Evolutionary conservation across 2,797 vertebrate species (phyloP).

Genomic region (Mormyrus hasselquistii): DNA sequence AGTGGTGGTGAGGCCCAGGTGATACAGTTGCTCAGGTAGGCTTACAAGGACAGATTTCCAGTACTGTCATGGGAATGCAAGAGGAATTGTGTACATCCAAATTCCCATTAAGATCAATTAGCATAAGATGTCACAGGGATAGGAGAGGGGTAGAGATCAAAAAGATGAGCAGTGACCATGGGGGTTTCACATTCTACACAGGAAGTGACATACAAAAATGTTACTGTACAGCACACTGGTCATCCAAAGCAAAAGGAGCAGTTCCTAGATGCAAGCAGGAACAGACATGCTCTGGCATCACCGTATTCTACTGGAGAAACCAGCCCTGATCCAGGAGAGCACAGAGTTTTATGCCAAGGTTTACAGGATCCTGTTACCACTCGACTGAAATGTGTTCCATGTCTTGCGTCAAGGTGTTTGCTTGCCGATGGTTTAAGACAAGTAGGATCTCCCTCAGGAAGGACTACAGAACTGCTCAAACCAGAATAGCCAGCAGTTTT

Average conservation of each 20-base stretch:
- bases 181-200: neutral
- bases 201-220: neutral
- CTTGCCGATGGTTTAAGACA: neutral
- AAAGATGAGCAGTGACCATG: neutral
- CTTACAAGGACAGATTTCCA: neutral
- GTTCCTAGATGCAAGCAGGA: neutral
- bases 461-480: neutral
- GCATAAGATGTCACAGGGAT: neutral
- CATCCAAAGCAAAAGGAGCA: neutral
- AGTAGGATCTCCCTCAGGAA: neutral
- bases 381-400: neutral
- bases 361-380: neutral
- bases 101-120: neutral
- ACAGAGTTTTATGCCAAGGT: neutral
- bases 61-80: neutral
- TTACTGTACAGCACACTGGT: neutral
- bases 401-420: neutral
- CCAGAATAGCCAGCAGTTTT: neutral
- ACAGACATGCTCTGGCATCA: neutral
- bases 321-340: neutral
- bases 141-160: neutral
- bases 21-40: conserved; percentile 3
- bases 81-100: neutral
- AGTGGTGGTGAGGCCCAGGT: neutral
- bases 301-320: neutral